phyloP scores from a whole-genome alignment of 2,113 vertebrate genomes.

The Hucho hucho region DNA sequence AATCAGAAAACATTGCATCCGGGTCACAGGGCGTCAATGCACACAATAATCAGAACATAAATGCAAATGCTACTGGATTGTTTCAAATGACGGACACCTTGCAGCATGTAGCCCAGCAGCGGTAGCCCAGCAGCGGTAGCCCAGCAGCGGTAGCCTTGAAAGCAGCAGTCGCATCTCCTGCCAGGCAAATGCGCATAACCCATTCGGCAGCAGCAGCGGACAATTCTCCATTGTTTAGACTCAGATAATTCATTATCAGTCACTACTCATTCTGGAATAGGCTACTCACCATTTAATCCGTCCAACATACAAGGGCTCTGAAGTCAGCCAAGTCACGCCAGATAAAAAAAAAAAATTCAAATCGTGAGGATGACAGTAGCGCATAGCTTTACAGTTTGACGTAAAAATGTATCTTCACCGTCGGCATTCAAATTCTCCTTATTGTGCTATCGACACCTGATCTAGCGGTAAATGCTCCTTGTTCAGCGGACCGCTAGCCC shows the following conservation, averaged over 20 bases:
- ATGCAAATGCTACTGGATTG: neutral
- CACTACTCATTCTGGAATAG: neutral
- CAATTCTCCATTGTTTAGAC: neutral
- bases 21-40: neutral
- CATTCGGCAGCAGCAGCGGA: neutral
- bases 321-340: conserved; percentile 41
- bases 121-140: neutral
- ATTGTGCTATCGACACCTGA: conserved; percentile 33
- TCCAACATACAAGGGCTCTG: conserved; percentile 37
- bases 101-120: neutral
- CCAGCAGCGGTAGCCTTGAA: neutral
- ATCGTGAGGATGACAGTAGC: conserved; percentile 12
- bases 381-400: conserved; percentile 24
- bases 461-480: conserved; percentile 31
- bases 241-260: neutral
- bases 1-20: neutral
- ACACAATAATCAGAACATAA: too few species aligned
- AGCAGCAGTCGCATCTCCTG: neutral
- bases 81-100: neutral
- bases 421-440: neutral
- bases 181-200: neutral
- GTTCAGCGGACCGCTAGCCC: conserved; percentile 17
- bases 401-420: neutral
- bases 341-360: conserved; percentile 12
- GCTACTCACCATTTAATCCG: conserved; percentile 68